These are phyloP conservation scores for Ceratina calcarata DNA, from an alignment of 1,140 invertebrate genomes.

Conservation along the genomic window DNA sequence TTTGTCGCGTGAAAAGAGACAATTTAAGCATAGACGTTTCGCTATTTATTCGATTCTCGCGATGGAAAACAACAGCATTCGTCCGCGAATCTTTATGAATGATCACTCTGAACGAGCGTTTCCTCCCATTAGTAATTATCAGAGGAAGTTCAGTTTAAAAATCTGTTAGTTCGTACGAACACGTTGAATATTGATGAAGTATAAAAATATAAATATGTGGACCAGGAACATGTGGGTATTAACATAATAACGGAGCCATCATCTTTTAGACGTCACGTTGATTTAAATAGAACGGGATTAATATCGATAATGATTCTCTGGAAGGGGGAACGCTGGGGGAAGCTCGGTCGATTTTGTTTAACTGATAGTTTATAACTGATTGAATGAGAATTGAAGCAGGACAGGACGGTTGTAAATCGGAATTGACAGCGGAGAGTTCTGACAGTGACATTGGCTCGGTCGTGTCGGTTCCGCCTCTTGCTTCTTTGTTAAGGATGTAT, in stretches of 20 bases:
- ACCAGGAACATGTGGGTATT: too few species aligned
- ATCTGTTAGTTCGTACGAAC: background rate
- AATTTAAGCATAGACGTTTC: background rate
- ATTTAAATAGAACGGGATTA: background rate
- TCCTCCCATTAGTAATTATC: too few species aligned
- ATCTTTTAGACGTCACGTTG: background rate
- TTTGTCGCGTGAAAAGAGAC: background rate
- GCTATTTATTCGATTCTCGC: background rate
- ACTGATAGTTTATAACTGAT: background rate
- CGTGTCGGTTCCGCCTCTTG: too few species aligned
- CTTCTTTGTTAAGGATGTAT: too few species aligned
- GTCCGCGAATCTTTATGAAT: too few species aligned
- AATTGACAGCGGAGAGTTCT: slow-evolving; percentile 18
- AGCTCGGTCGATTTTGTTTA: background rate
- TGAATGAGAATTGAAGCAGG: background rate
- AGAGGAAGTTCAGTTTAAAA: too few species aligned
- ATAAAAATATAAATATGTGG: too few species aligned
- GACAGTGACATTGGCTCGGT: slow-evolving; percentile 1
- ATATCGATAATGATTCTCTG: background rate
- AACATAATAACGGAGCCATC: too few species aligned
- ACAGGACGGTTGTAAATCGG: background rate
- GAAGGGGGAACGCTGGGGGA: too few species aligned
- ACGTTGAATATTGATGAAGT: background rate
- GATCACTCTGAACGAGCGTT: too few species aligned
- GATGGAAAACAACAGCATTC: too few species aligned